These are phyloP conservation scores for Pantherophis vulpinus DNA, from an alignment of 2,797 vertebrate genomes.

Conservation along the genomic window DNA sequence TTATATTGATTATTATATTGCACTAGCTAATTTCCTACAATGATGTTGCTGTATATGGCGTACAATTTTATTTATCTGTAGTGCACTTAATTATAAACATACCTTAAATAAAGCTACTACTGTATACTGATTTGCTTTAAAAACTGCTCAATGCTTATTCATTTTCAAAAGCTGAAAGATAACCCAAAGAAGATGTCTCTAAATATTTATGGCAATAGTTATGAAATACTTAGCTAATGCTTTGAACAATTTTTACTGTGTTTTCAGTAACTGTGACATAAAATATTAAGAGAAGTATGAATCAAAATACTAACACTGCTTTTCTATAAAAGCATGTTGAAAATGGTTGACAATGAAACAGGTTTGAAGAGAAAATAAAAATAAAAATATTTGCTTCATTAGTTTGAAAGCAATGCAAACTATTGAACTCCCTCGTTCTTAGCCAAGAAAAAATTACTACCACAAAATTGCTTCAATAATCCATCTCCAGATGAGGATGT, in stretches of 20 bases:
- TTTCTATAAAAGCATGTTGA: neutral
- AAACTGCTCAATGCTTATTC: neutral
- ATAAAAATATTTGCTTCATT: neutral
- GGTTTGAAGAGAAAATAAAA: neutral
- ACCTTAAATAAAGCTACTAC: neutral
- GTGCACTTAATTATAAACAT: neutral
- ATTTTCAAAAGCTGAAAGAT: neutral
- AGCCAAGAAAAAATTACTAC: neutral
- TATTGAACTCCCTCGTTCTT: neutral
- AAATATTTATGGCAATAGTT: neutral
- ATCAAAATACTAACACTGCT: neutral
- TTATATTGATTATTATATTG: neutral
- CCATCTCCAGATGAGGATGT: neutral
- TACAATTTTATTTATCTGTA: neutral
- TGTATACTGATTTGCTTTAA: neutral
- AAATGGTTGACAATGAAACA: neutral
- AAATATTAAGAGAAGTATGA: neutral
- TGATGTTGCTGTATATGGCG: neutral
- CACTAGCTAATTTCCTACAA: neutral
- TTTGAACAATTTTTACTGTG: neutral
- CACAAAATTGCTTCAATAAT: neutral
- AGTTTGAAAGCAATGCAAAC: neutral
- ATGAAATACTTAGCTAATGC: neutral
- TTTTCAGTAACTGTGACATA: neutral
- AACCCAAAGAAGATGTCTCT: neutral